phyloP scores from a whole-genome alignment of 2,113 vertebrate species.

The Typhlomys cinereus region DNA sequence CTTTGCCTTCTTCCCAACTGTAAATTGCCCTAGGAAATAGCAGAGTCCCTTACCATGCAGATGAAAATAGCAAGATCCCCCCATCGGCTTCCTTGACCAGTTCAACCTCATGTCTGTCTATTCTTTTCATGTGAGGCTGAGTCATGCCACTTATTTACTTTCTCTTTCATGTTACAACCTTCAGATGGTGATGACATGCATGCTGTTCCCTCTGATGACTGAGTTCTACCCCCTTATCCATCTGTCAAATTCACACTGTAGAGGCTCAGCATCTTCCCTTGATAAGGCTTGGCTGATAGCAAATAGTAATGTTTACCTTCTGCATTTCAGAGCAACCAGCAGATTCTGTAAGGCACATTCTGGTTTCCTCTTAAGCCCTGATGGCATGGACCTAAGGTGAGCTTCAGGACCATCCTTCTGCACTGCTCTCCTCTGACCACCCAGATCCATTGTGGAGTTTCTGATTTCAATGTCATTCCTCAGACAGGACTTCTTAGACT shows the following conservation, averaged over 20 bases:
- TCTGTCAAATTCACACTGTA: not conserved
- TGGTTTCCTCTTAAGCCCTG: not conserved
- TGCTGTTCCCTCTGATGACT: not conserved
- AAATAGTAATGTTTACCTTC: constrained; percentile 6
- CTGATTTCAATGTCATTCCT: not conserved
- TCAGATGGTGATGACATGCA: not conserved
- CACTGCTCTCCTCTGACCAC: not conserved
- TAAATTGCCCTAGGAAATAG: constrained; percentile 31
- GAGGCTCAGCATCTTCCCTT: not conserved
- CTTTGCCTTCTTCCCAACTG: not conserved
- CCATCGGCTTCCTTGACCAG: not conserved
- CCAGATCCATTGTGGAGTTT: not conserved
- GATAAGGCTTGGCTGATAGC: not conserved
- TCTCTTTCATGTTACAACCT: not conserved
- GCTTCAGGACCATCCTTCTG: not conserved
- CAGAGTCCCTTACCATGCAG: not conserved
- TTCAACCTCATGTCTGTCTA: not conserved
- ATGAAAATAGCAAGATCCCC: not conserved
- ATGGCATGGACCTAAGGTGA: not conserved
- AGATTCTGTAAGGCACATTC: not conserved
- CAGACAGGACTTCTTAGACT: not conserved
- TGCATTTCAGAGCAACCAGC: not conserved
- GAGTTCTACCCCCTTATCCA: not conserved
- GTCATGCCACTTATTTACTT: not conserved
- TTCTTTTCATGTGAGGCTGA: not conserved